Conservation (phyloP, 2,797 vertebrate species). For the Malurus leucopterus region DNA sequence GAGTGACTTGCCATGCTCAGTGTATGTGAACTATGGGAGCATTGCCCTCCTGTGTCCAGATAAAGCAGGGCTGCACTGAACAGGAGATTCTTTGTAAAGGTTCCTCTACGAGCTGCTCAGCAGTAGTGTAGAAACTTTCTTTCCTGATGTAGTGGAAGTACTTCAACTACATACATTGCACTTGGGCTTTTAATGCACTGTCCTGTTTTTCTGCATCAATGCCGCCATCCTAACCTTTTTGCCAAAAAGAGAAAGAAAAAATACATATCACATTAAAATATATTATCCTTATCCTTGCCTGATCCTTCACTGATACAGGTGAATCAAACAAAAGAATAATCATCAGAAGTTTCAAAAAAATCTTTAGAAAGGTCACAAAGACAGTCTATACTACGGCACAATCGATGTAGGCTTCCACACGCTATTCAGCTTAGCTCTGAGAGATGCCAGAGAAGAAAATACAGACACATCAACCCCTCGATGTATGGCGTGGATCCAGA, state of each 20-base stretch:
- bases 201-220: conserved; percentile 1
- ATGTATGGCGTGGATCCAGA: neutral
- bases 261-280: conserved; percentile 49
- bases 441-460: neutral
- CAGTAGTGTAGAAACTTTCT: conserved; percentile 13
- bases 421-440: neutral
- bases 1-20: neutral
- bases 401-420: conserved; percentile 38
- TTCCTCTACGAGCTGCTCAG: conserved; percentile 10
- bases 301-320: conserved; percentile 64
- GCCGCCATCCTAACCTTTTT: neutral
- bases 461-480: neutral
- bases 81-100: neutral
- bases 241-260: conserved; percentile 14
- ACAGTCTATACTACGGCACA: conserved; percentile 54
- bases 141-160: conserved; percentile 5
- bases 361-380: conserved; percentile 52
- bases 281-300: conserved; percentile 59
- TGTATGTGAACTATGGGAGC: neutral
- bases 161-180: conserved; percentile 24
- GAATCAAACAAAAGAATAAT: conserved; percentile 64
- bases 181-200: conserved; percentile 12
- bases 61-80: neutral
- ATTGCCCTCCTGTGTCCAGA: neutral
- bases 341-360: conserved; percentile 44